These are phyloP conservation scores for Halictus ligatus DNA, from an alignment of 2,888 invertebrate genomes.

Conservation along the genomic window DNA sequence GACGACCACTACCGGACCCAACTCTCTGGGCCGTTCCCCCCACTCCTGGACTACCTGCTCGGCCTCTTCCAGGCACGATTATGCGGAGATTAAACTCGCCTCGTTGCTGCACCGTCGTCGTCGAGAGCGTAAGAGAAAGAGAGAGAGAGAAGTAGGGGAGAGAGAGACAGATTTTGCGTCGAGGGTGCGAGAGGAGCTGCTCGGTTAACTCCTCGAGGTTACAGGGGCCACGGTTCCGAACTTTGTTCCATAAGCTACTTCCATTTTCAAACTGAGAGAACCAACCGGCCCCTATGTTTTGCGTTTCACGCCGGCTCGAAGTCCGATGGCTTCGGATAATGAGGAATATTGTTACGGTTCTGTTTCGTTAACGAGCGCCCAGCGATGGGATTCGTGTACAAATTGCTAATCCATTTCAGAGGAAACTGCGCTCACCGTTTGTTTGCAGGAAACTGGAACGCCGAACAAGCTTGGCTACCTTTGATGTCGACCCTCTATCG, in stretches of 20 bases:
- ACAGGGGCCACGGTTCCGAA: not conserved
- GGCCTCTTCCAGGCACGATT: conserved; percentile 51
- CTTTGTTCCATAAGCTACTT: not conserved
- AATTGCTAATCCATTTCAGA: not conserved
- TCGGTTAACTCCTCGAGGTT: not conserved
- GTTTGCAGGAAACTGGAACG: not conserved
- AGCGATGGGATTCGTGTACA: not conserved
- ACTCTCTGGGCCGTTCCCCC: conserved; percentile 30
- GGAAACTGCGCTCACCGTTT: not conserved
- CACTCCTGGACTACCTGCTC: conserved; percentile 42
- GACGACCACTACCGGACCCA: conserved; percentile 70
- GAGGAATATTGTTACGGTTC: not conserved
- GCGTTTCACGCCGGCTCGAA: not conserved
- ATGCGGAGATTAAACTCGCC: conserved; percentile 62
- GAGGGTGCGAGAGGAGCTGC: conserved; percentile 26
- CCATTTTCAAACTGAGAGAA: not conserved
- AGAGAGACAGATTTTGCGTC: conserved; percentile 34
- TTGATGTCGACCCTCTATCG: not conserved
- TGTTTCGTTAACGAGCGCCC: not conserved
- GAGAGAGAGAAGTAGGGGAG: not conserved
- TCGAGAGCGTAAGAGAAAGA: not conserved
- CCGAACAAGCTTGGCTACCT: not conserved
- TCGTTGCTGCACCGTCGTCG: conserved; percentile 42
- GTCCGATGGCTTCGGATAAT: not conserved
- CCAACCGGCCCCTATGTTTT: not conserved